Percentiles rank a stretch among this genome's conserved stretches.
These are phyloP conservation scores for Proteles cristata DNA, from an alignment of 2,113 vertebrate genomes.

Conservation along the genomic window DNA sequence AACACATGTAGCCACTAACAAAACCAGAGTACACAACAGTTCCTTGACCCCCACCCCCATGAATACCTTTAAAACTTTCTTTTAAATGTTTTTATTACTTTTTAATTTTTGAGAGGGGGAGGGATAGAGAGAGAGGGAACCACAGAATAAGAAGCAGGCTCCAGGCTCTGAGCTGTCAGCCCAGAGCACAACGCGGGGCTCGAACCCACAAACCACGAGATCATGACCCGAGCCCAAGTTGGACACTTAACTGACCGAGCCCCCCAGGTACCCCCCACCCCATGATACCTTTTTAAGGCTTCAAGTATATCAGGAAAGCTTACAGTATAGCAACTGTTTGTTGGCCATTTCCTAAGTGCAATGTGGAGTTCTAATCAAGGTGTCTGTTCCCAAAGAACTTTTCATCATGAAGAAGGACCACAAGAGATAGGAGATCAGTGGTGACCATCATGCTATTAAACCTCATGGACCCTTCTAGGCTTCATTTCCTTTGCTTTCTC, in stretches of 20 bases:
- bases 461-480: neutral
- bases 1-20: neutral
- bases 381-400: neutral
- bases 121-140: no score
- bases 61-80: no score
- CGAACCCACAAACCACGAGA: no score
- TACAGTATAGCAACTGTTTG: neutral
- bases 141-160: no score
- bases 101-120: no score
- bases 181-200: no score
- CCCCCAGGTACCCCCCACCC: no score
- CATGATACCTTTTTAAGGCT: neutral
- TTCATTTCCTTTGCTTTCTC: neutral
- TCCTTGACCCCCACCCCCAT: no score
- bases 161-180: no score
- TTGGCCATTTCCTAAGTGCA: neutral
- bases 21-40: neutral
- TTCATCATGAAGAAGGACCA: neutral
- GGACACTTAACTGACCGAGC: no score
- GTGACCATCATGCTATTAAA: neutral
- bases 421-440: neutral
- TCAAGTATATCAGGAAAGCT: neutral
- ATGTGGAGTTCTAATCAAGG: neutral
- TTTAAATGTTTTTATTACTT: no score
- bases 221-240: no score